Evolutionary conservation across 2,888 invertebrate species (phyloP), one percentile per base, ranked within the genome.

Genomic region (Eumerus sabulonum): DNA sequence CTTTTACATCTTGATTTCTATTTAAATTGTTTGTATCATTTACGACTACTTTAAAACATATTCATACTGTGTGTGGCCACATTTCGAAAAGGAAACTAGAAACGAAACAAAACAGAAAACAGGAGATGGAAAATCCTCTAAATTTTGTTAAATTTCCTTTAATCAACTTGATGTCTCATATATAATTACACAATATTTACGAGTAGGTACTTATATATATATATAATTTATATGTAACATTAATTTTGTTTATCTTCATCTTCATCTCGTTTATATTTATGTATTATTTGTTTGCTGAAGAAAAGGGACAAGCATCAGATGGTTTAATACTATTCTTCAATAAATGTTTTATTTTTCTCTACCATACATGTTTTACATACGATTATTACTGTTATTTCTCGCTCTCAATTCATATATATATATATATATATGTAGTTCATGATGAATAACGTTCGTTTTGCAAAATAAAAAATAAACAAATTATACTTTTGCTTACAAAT

Each of bases 401-500:
- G 14, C 35, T 68, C 19, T 71, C 7, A 56, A 42, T 56, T 66
- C 47, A 62, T 54, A 47, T 60, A 62, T 66, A 72, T 53, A 68
- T 56, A 38, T 73, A 47, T 60, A 12, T 60, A 60, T 57, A 38
- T 45, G 9, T 19, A n/a, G 40, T 56, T 47, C 19, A 18, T 17
- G 50, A 51, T 60, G 44, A 14, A 56, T 67, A 51, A 63, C 47
- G 36, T 64, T 59, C 19, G 35, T 59, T 57, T 59, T 66, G 51
- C 56, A 62, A 76, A 67, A 63, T 57, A 40, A 45, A 36, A 76
- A 76, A 72, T 66, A 74, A 68, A 74, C 51, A 76, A 74, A 68
- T 57, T 63, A 68, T 42, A 40, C 27, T 2, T 62, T 77, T 62
- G 50, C 51, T 72, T 72, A 72, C 57, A 63, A 62, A 56, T 72